Percentiles rank a stretch among this genome's conserved stretches.
These are phyloP conservation scores for Hypanus sabinus DNA, from an alignment of 2,113 vertebrate genomes.

Conservation along the genomic window DNA sequence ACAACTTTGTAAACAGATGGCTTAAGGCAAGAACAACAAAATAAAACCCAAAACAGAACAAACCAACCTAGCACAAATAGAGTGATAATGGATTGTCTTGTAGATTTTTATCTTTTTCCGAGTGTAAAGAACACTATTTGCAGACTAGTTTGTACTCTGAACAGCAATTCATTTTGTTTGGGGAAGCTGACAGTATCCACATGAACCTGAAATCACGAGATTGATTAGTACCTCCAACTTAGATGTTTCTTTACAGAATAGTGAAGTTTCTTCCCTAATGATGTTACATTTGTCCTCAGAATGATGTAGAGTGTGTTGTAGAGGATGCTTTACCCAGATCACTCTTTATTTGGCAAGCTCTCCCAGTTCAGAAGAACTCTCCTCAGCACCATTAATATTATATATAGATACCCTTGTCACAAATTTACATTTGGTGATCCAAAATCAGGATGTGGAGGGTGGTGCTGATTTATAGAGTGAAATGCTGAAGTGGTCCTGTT, in stretches of 20 bases:
- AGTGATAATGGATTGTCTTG: slow-evolving; percentile 34
- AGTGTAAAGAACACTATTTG: slow-evolving; percentile 31
- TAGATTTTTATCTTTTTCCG: slow-evolving; percentile 8
- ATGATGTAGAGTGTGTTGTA: slow-evolving; percentile 58
- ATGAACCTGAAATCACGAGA: slow-evolving; percentile 63
- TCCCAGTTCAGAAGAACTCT: slow-evolving; percentile 66
- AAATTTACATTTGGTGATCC: slow-evolving; percentile 82
- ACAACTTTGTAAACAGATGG: background rate
- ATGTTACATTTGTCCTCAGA: slow-evolving; percentile 89
- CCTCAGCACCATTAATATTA: slow-evolving; percentile 88
- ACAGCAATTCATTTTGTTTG: slow-evolving; percentile 63
- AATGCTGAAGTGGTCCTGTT: slow-evolving; percentile 75
- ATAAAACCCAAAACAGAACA: background rate
- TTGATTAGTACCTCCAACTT: slow-evolving; percentile 79
- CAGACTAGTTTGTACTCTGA: slow-evolving; percentile 45
- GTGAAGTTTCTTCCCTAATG: slow-evolving; percentile 77
- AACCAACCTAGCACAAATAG: slow-evolving; percentile 19
- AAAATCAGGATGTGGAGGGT: slow-evolving; percentile 67
- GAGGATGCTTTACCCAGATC: slow-evolving; percentile 70
- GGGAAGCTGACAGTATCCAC: slow-evolving; percentile 68
- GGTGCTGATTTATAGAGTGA: slow-evolving; percentile 76
- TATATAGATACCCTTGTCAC: slow-evolving; percentile 98
- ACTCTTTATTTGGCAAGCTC: slow-evolving; percentile 81
- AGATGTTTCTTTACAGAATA: slow-evolving; percentile 77
- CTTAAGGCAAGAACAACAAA: background rate